Base-by-base conservation (phyloP, 2,113 vertebrate genomes). In the Stictonetta naevosa region DNA sequence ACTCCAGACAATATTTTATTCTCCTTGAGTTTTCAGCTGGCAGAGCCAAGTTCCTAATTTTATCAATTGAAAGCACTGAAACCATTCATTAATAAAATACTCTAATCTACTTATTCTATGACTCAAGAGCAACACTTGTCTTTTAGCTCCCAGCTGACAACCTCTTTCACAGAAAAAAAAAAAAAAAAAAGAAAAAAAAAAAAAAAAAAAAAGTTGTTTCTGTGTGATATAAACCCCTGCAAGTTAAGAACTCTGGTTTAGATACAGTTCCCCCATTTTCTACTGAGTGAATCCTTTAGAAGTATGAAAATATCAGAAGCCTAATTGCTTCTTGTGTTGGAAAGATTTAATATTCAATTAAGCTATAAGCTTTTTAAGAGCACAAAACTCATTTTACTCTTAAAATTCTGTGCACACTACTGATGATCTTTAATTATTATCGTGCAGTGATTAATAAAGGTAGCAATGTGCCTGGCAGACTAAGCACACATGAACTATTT, bases 1-100 rank as follows among this genome's bases (percentile, higher is more conserved):
- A 90, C 83, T 94, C 79, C 95, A 96, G 90, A 93, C 44, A 92
- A 79, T 94, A 91, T 93, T 96, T 97, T 95, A 94, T 96, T 96
- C 90, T 95, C 78, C 63, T 80, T 79, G 60, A 94, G 34, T 88
- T 96, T 95, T 89, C 82, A 95, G 75, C 52, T 77, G 79, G 89
- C 72, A 83, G 74, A 92, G 75, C 50, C 75, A 68, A 66, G 69
- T 88, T 94, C 33, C 92, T 93, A 80, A 95, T 53, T 96, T 93
- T 95, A 81, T 96, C 92, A 96, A 64, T 19, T 55, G 48, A 92
- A 86, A 38, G 66, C 40, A 93, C 76, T 82, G 83, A 88, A 96
- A 50, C 31, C 44, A 83, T 90, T 96, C 79, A 93, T 90, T 93
- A 97, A 84, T 83, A 95, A 92, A 89, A 80, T 33, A 19, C 18